Evolutionary conservation across 2,113 vertebrate species (phyloP).

Genomic region (Girardinichthys multiradiatus): DNA sequence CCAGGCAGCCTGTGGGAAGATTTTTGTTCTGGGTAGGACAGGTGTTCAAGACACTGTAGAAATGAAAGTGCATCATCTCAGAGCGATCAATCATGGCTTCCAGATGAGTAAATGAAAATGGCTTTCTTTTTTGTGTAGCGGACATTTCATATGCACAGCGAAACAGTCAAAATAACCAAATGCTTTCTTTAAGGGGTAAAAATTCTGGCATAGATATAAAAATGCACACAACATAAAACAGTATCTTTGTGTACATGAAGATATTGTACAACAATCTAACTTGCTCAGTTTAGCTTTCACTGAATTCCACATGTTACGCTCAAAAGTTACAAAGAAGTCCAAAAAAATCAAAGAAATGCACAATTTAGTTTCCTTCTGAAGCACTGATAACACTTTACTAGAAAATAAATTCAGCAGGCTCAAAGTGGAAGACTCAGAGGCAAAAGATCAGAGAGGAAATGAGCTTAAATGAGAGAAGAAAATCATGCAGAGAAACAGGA

Average conservation of each 20-base stretch:
- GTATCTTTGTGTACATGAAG: background rate
- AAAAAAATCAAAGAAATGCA: background rate
- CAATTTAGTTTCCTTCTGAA: conserved; percentile 12
- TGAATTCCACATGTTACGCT: background rate
- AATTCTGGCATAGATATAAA: background rate
- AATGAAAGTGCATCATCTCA: conserved; percentile 12
- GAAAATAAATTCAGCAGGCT: background rate
- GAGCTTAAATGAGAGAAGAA: conserved; percentile 4
- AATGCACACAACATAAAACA: background rate
- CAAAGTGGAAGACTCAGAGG: background rate
- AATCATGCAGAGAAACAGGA: conserved; percentile 1
- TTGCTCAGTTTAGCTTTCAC: background rate
- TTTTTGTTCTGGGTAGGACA: conserved; percentile 25
- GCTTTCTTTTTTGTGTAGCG: background rate
- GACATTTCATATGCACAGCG: background rate
- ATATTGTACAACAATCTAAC: background rate
- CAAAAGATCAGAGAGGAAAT: conserved; percentile 21
- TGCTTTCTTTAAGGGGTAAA: background rate
- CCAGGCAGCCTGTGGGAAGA: conserved; percentile 34
- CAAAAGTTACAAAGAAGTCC: background rate
- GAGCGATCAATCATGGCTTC: conserved; percentile 24
- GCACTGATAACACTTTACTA: background rate
- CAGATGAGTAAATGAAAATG: conserved; percentile 20
- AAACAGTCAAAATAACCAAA: background rate
- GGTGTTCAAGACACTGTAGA: conserved; percentile 25